phyloP scores from a whole-genome alignment of 2,888 invertebrate genomes.

The Pheosia tremula region DNA sequence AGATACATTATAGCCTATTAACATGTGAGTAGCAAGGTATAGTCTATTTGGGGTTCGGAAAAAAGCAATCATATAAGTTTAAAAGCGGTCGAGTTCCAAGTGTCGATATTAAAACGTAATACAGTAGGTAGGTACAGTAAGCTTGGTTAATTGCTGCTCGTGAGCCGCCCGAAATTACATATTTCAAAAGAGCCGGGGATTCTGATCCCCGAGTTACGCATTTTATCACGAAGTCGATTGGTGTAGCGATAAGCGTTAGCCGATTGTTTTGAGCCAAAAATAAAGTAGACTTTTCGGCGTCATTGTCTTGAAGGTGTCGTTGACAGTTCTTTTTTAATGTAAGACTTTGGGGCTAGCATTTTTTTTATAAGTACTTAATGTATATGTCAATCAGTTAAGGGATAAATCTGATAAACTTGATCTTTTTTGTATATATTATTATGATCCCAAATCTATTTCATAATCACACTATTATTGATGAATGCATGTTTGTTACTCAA shows the following conservation, averaged over 20 bases:
- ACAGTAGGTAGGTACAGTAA: conserved; percentile 23
- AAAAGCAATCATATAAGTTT: conserved; percentile 7
- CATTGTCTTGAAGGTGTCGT: background rate
- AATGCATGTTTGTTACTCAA: too few relatives aligned
- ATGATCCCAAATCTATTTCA: too few relatives aligned
- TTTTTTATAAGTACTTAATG: too few relatives aligned
- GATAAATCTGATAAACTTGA: too few relatives aligned
- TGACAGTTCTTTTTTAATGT: background rate
- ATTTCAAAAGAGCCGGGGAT: conserved; percentile 34
- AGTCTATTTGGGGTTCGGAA: too few relatives aligned
- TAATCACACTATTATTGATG: too few relatives aligned
- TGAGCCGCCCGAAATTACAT: conserved; percentile 42
- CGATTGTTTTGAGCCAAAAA: conserved; percentile 3
- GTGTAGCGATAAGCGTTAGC: conserved; percentile 26
- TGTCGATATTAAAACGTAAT: conserved; percentile 22
- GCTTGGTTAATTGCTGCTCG: conserved; percentile 34
- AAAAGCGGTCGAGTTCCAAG: conserved; percentile 16
- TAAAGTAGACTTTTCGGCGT: conserved; percentile 1
- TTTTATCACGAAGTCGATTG: conserved; percentile 58
- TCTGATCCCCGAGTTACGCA: conserved; percentile 50
- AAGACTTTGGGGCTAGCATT: too few relatives aligned
- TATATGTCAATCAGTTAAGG: too few relatives aligned
- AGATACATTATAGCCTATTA: too few relatives aligned
- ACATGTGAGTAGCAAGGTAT: too few relatives aligned
- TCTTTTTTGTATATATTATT: too few relatives aligned